These are phyloP conservation scores for Cyclina sinensis DNA, from an alignment of 1,140 invertebrate species.

Conservation along the genomic window DNA sequence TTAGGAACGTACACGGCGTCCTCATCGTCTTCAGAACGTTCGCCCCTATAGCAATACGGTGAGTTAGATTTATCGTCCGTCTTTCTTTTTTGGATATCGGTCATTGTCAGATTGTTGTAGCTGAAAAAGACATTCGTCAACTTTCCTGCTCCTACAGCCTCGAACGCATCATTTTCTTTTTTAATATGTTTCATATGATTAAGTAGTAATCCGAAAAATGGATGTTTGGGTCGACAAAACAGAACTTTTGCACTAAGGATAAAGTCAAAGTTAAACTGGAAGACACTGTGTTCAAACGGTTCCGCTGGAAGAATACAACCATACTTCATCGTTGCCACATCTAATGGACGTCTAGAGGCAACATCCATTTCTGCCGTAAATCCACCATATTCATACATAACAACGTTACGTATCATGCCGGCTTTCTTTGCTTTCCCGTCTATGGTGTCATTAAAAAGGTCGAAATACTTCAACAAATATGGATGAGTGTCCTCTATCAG, in stretches of 20 bases:
- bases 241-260: constrained; percentile 79
- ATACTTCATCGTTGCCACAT: constrained; percentile 72
- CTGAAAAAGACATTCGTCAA: constrained; percentile 65
- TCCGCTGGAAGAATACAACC: constrained; percentile 79
- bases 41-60: constrained; percentile 49
- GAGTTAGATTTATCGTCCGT: constrained; percentile 14
- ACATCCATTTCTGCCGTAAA: constrained; percentile 81
- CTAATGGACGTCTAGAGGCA: constrained; percentile 74
- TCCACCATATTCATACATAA: constrained; percentile 80
- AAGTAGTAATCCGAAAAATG: constrained; percentile 78
- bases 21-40: constrained; percentile 39
- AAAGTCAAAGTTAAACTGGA: constrained; percentile 70
- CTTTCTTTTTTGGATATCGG: not conserved
- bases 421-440: constrained; percentile 74
- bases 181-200: constrained; percentile 72
- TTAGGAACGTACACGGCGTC: constrained; percentile 73
- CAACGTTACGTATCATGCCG: constrained; percentile 78
- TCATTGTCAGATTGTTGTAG: not conserved
- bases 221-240: constrained; percentile 76
- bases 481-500: constrained; percentile 69
- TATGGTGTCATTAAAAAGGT: constrained; percentile 52
- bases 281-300: constrained; percentile 78
- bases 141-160: not conserved
- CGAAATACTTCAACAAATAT: constrained; percentile 60
- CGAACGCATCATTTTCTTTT: constrained; percentile 20